Base-by-base conservation (phyloP, 2,113 vertebrate species). In the Caranx ignobilis region DNA sequence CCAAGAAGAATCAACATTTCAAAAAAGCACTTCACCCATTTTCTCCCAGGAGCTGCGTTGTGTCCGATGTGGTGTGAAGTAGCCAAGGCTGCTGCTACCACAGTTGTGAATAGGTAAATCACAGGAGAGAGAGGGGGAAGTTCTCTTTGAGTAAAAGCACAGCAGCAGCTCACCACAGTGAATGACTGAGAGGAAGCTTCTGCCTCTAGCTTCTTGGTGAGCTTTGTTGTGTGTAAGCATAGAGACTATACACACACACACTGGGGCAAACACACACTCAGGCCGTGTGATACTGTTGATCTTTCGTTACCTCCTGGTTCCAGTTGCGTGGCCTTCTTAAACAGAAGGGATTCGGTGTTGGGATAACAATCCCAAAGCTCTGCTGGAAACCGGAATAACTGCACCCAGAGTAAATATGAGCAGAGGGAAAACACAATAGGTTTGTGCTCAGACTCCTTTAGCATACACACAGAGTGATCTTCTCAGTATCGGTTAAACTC, bases 391-490 rank as follows among this genome's bases (percentile, higher is more conserved):
- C 21, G 67, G 91, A 87, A 86, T 55, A 88, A 92, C 93, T 87
- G 83, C 89, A 72, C 81, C 84, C 59, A 90, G 56, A 75, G 83
- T 45, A 89, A 93, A 94, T 85, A 93, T 54, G 81, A 85, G 72
- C 74, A 39, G 15, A 68, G 63, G 66, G 65, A 79, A 77, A 79
- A 77, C 85, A 88, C 43, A 69, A 86, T 60, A 39, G 72, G 26
- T 12, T 1, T 1, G 41, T 68, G 61, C 52, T 57, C 52, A 41
- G 64, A 89, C 90, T 81, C 93, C 93, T 81, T 94, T 5, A 85
- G 91, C 82, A 94, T 37, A 93, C 87, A 93, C 61, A 90, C 70
- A 70, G 19, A 1, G 1, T 32, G 62, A 77, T 81, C 74, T 11
- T 83, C 79, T 74, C 60, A 82, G 90, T 90, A 89, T 91, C 89